Base-by-base conservation (phyloP, 2,113 vertebrate species). In the Oryzias celebensis region DNA sequence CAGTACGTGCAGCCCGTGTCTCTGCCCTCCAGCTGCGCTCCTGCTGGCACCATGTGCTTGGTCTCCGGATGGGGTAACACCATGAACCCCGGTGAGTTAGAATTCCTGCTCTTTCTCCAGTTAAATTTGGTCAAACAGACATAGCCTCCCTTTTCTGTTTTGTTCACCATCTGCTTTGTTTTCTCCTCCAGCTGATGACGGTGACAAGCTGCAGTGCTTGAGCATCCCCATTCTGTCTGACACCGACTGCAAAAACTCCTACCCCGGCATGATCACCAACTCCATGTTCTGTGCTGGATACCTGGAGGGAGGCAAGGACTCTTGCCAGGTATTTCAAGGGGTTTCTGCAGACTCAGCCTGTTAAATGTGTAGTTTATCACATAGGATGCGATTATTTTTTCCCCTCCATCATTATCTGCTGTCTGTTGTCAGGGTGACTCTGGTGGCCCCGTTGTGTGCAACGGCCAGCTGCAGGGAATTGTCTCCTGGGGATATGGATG, bases 51-150 rank as follows among this genome's bases (percentile, higher is more conserved):
- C 62, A 66, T 16, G 16, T 96, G 94, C 74, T 50, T 94, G 45
- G 87, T 95, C 87, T 94, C 93, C 0, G 93, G 93, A 44, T 96
- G 94, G 94, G 94, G 94, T 49, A 92, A 93, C 85, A 93, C 81
- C 26, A 78, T 91, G 84, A 93, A 89, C 87, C 68, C 86, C 42
- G 20, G 89, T 91, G 58, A 88, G 89, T 49, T 6, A 17, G 23
- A n/a, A 36, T 36, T 36, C 36, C 36, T 36, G 36, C 36, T 36
- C 36, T 36, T 36, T 36, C 36, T 3, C 36, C 8, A 36, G 2
- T 36, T 12, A 2, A 20, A 12, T 36, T 36, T 36, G 12, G 8
- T 36, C 8, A 36, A 36, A 36, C 7, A 36, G 8, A 5, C 26
- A 28, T 28, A 0, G 36, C 3, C 8, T 36, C 36, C 2, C 8